phyloP scores from a whole-genome alignment of 2,113 vertebrate genomes.

The Mandrillus leucophaeus region DNA sequence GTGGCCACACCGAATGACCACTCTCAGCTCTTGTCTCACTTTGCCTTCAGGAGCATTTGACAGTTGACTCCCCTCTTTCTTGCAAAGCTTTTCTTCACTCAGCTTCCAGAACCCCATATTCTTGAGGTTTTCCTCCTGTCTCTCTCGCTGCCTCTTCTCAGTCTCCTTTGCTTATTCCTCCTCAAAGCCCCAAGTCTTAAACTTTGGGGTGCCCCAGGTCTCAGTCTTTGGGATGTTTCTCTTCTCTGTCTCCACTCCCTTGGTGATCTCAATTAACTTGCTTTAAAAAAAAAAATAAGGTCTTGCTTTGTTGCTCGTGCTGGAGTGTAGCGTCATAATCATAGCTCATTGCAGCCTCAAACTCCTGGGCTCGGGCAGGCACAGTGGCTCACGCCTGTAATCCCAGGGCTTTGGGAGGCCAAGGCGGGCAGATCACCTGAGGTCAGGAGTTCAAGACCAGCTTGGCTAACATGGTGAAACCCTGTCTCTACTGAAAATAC shows the following conservation, averaged over 20 bases:
- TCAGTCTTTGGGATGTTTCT: neutral
- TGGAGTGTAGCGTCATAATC: too few species aligned
- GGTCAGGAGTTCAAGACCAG: too few species aligned
- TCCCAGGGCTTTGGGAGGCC: too few species aligned
- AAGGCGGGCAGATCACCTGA: too few species aligned
- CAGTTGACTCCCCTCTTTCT: neutral
- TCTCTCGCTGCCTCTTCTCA: neutral
- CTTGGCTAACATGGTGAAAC: too few species aligned
- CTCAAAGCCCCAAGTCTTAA: neutral
- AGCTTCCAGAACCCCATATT: too few species aligned
- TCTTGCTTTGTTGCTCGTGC: too few species aligned
- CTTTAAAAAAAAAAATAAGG: too few species aligned
- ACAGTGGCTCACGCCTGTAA: too few species aligned
- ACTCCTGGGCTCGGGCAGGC: neutral
- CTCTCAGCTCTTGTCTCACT: neutral
- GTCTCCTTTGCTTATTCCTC: neutral
- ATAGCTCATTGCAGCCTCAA: too few species aligned
- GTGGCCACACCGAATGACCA: neutral
- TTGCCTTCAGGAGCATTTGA: neutral
- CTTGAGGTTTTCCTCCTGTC: neutral
- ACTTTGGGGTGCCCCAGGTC: neutral
- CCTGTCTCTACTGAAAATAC: too few species aligned
- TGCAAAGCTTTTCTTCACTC: neutral
- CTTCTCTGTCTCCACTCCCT: neutral
- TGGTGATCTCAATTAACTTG: neutral